Conservation (phyloP, 2,888 invertebrate species). For the Melanargia galathea region DNA sequence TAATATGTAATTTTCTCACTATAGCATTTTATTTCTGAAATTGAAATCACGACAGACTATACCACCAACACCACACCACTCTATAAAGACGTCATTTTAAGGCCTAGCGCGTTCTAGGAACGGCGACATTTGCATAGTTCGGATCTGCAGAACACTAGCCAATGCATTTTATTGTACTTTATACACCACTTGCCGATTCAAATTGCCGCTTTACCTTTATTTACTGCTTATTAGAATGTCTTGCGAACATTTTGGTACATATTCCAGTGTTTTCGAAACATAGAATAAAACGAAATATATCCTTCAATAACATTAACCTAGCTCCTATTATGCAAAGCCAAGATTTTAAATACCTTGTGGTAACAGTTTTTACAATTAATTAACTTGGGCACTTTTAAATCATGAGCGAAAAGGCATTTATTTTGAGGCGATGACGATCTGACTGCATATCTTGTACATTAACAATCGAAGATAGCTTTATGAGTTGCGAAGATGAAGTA, state of each 20-base stretch:
- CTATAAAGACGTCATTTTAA: constrained; percentile 40
- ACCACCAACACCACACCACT: constrained; percentile 25
- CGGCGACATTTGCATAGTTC: constrained; percentile 29
- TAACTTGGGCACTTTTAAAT: too few relatives aligned
- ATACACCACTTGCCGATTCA: constrained; percentile 31
- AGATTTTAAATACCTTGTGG: too few relatives aligned
- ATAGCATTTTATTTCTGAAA: neutral
- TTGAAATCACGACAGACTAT: constrained; percentile 12
- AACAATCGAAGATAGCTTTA: too few relatives aligned
- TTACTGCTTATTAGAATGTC: constrained; percentile 30
- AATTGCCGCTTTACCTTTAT: constrained; percentile 30
- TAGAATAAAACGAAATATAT: neutral
- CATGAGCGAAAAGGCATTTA: too few relatives aligned
- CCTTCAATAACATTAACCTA: neutral
- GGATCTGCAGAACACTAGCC: constrained; percentile 16
- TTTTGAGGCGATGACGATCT: too few relatives aligned
- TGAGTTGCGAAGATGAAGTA: too few relatives aligned
- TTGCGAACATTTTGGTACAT: constrained; percentile 18
- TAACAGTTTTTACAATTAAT: too few relatives aligned
- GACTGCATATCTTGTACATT: too few relatives aligned
- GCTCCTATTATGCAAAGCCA: too few relatives aligned
- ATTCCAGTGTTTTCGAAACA: constrained; percentile 5
- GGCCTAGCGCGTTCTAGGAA: constrained; percentile 6
- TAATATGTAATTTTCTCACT: neutral
- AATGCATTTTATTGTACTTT: constrained; percentile 37